Conservation (phyloP, 1,140 invertebrate species). For the Plectrocnemia conspersa region DNA sequence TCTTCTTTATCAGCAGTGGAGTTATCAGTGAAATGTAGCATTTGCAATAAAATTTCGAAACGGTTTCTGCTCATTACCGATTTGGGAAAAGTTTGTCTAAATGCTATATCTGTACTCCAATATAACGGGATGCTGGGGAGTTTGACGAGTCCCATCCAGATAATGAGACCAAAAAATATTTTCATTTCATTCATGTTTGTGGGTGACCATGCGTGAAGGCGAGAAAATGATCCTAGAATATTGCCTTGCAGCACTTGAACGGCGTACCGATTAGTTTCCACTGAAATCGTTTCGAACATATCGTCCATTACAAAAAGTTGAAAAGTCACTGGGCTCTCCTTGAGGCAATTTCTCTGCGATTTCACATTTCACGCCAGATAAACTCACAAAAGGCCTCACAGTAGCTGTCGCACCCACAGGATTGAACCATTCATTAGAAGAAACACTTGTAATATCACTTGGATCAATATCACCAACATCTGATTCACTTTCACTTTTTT, state of each 20-base stretch:
- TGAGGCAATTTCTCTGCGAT: not conserved
- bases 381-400: constrained; percentile 13
- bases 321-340: constrained; percentile 19
- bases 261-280: constrained; percentile 12
- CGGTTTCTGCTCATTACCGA: constrained; percentile 31
- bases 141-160: constrained; percentile 11
- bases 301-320: constrained; percentile 17
- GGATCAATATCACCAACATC: too few species aligned
- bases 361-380: constrained; percentile 1
- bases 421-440: constrained; percentile 4
- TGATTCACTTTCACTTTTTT: constrained; percentile 18
- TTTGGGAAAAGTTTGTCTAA: constrained; percentile 8
- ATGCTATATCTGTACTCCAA: constrained; percentile 9
- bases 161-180: constrained; percentile 12
- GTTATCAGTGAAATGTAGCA: constrained; percentile 37
- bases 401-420: not conserved
- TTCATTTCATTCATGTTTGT: constrained; percentile 13
- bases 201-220: constrained; percentile 6
- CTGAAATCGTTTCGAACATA: constrained; percentile 10
- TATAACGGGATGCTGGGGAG: constrained; percentile 7
- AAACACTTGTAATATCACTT: constrained; percentile 5
- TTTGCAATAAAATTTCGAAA: constrained; percentile 37
- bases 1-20: constrained; percentile 15
- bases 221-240: constrained; percentile 1
- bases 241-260: constrained; percentile 8